phyloP scores from a whole-genome alignment of 2,797 vertebrate genomes.

The Acanthurus leucopareius region DNA sequence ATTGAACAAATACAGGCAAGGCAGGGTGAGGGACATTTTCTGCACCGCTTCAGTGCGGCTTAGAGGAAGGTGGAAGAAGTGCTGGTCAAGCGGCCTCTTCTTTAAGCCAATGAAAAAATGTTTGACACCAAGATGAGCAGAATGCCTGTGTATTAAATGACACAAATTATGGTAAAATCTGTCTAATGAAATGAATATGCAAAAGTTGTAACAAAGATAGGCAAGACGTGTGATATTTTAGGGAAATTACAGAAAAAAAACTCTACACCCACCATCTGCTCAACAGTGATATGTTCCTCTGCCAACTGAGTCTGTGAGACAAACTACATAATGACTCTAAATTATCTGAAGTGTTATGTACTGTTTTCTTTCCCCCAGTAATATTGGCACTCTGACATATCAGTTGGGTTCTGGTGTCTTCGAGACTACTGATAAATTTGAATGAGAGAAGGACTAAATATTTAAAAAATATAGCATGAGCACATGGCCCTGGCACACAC shows the following conservation, averaged over 20 bases:
- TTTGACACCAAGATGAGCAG: not conserved
- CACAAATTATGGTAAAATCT: conserved; percentile 15
- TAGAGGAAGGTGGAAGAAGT: not conserved
- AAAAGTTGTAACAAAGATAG: conserved; percentile 27
- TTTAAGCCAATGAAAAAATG: not conserved
- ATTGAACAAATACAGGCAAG: conserved; percentile 50
- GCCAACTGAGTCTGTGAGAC: conserved; percentile 49
- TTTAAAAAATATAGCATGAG: not conserved
- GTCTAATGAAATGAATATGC: conserved; percentile 41
- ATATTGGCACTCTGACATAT: conserved; percentile 21
- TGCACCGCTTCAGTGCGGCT: not conserved
- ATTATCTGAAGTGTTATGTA: conserved; percentile 56
- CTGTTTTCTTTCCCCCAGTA: conserved; percentile 17
- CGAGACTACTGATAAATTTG: conserved; percentile 2
- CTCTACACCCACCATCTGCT: conserved; percentile 51
- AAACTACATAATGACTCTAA: conserved; percentile 61
- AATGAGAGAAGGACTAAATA: conserved; percentile 2
- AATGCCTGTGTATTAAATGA: conserved; percentile 13
- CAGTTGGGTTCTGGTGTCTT: conserved; percentile 6
- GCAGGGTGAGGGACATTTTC: conserved; percentile 16
- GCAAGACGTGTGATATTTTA: conserved; percentile 40
- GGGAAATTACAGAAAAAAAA: conserved; percentile 18
- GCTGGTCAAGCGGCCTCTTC: conserved; percentile 5
- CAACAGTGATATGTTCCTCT: conserved; percentile 45
- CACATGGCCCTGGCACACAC: not conserved